phyloP scores from a whole-genome alignment of 2,888 invertebrate species.

The Xestia c-nigrum region DNA sequence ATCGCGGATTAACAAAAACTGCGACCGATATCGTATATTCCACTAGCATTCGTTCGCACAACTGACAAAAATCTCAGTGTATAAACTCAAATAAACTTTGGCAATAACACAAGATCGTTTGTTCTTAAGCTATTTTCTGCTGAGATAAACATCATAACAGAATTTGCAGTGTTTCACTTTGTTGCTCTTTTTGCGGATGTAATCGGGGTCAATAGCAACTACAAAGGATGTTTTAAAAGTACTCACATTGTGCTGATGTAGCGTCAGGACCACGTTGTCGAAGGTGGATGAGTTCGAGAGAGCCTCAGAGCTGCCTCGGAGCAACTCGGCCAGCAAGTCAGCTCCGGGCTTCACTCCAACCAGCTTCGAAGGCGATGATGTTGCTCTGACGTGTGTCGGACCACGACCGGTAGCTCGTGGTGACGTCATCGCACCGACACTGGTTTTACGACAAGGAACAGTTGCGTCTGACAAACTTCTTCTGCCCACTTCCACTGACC shows the following conservation, averaged over 20 bases:
- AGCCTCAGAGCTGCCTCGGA: slow-evolving; percentile 95
- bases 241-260: slow-evolving; percentile 89
- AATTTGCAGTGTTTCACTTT: slow-evolving; percentile 79
- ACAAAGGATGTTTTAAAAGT: slow-evolving; percentile 71
- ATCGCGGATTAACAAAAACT: slow-evolving; percentile 78
- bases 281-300: slow-evolving; percentile 91
- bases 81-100: slow-evolving; percentile 80
- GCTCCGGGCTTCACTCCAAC: slow-evolving; percentile 90
- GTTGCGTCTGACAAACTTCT: slow-evolving; percentile 87
- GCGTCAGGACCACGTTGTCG: slow-evolving; percentile 88
- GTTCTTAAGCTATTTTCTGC: slow-evolving; percentile 83
- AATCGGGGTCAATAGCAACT: slow-evolving; percentile 74
- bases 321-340: slow-evolving; percentile 94
- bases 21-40: slow-evolving; percentile 67
- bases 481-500: slow-evolving; percentile 90
- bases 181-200: slow-evolving; percentile 77
- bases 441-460: slow-evolving; percentile 91
- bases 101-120: slow-evolving; percentile 81
- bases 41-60: slow-evolving; percentile 62
- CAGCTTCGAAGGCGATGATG: slow-evolving; percentile 95
- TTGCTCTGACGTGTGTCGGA: slow-evolving; percentile 93
- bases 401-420: slow-evolving; percentile 84
- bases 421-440: slow-evolving; percentile 89
- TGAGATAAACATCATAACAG: slow-evolving; percentile 83
- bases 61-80: slow-evolving; percentile 75